phyloP scores from a whole-genome alignment of 2,797 vertebrate genomes.

The Myotis myotis region DNA sequence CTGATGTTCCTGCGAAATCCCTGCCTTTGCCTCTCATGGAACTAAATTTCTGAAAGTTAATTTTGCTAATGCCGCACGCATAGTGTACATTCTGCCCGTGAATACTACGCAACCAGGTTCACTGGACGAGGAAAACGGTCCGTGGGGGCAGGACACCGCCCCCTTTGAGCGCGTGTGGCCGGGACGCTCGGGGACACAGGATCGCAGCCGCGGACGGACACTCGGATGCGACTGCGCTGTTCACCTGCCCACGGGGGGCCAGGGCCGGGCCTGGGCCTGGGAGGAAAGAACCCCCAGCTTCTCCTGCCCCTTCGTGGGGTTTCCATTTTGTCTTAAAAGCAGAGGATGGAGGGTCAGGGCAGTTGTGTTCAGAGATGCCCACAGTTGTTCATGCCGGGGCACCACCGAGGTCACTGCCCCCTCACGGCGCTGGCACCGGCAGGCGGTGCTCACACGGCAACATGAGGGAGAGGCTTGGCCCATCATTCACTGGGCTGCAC shows the following conservation, averaged over 20 bases:
- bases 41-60: background rate
- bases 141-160: background rate
- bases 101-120: background rate
- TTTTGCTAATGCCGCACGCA: background rate
- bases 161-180: background rate
- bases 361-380: background rate
- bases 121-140: background rate
- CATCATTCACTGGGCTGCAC: background rate
- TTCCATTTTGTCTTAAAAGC: background rate
- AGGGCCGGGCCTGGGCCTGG: background rate
- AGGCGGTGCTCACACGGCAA: background rate
- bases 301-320: background rate
- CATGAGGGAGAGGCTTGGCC: background rate
- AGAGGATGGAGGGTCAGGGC: background rate
- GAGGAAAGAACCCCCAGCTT: background rate
- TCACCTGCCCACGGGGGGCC: background rate
- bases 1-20: background rate
- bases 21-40: background rate
- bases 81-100: constrained; percentile 28
- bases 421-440: background rate
- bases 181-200: background rate
- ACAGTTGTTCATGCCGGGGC: background rate
- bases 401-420: background rate
- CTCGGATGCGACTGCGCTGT: background rate
- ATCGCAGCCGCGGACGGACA: background rate